These are phyloP conservation scores for Cheilosia grossa DNA, from an alignment of 2,888 invertebrate genomes.

Conservation along the genomic window DNA sequence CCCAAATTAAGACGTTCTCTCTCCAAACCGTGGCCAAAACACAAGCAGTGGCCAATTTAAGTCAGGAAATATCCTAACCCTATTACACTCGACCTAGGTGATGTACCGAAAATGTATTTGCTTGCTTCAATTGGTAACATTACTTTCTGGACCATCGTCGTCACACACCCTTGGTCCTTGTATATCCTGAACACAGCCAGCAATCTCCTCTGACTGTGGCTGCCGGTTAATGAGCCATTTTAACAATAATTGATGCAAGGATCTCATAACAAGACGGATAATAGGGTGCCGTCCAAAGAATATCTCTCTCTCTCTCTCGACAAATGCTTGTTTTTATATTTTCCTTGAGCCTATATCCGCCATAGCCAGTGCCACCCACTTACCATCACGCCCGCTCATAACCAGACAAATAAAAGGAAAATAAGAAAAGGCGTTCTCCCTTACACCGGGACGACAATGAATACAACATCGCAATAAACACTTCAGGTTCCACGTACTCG, in stretches of 20 bases:
- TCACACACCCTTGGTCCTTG: neutral
- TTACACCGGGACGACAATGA: slow-evolving; percentile 19
- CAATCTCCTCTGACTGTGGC: slow-evolving; percentile 39
- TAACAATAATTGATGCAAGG: slow-evolving; percentile 58
- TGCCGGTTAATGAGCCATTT: slow-evolving; percentile 65
- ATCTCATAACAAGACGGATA: slow-evolving; percentile 57
- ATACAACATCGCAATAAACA: slow-evolving; percentile 50
- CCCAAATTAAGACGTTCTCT: slow-evolving; percentile 16
- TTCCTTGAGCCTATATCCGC: slow-evolving; percentile 32
- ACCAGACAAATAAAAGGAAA: slow-evolving; percentile 50
- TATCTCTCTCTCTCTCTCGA: slow-evolving; percentile 44
- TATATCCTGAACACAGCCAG: neutral
- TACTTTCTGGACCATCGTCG: neutral
- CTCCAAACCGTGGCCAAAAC: slow-evolving; percentile 14
- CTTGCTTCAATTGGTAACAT: slow-evolving; percentile 24
- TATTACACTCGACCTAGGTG: slow-evolving; percentile 18
- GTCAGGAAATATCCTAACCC: slow-evolving; percentile 46
- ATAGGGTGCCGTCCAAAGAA: slow-evolving; percentile 48
- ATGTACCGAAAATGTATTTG: slow-evolving; percentile 26
- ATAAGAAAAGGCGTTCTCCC: slow-evolving; percentile 50
- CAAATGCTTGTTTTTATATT: slow-evolving; percentile 13
- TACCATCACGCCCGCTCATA: slow-evolving; percentile 41
- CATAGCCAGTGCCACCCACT: neutral
- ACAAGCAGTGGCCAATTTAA: slow-evolving; percentile 38
- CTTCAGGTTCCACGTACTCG: slow-evolving; percentile 50